phyloP scores from a whole-genome alignment of 2,113 vertebrate genomes.

The Myanophis thanlyinensis region DNA sequence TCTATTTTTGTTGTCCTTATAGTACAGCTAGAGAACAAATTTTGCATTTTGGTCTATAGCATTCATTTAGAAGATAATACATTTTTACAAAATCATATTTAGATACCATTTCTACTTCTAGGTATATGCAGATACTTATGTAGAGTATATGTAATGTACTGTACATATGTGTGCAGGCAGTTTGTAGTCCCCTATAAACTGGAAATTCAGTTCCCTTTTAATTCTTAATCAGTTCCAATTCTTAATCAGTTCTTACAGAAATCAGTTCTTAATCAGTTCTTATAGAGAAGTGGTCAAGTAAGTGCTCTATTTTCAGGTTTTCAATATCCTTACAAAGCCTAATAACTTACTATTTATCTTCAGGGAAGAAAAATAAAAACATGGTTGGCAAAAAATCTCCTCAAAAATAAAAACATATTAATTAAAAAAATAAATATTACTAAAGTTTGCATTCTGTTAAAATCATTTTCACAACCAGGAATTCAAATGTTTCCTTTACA shows the following conservation, averaged over 20 bases:
- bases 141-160: neutral
- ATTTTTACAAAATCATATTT: neutral
- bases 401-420: constrained; percentile 25
- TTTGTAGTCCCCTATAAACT: constrained; percentile 16
- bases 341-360: constrained; percentile 18
- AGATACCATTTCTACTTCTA: neutral
- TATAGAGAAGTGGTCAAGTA: neutral
- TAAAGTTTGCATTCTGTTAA: neutral
- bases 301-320: constrained; percentile 38
- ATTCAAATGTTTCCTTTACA: constrained; percentile 21
- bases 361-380: constrained; percentile 2
- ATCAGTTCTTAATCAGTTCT: too few species aligned
- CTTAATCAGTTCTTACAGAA: too few species aligned
- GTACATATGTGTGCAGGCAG: neutral
- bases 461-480: constrained; percentile 14
- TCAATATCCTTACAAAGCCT: constrained; percentile 15
- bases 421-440: constrained; percentile 17
- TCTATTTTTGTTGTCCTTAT: constrained; percentile 8
- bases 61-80: neutral
- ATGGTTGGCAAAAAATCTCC: neutral
- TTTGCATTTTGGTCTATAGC: neutral
- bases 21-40: neutral
- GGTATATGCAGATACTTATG: constrained; percentile 27
- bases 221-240: neutral
- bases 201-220: neutral